Base-by-base conservation (phyloP, 2,888 invertebrate genomes). In the Callyntrura sp. region DNA sequence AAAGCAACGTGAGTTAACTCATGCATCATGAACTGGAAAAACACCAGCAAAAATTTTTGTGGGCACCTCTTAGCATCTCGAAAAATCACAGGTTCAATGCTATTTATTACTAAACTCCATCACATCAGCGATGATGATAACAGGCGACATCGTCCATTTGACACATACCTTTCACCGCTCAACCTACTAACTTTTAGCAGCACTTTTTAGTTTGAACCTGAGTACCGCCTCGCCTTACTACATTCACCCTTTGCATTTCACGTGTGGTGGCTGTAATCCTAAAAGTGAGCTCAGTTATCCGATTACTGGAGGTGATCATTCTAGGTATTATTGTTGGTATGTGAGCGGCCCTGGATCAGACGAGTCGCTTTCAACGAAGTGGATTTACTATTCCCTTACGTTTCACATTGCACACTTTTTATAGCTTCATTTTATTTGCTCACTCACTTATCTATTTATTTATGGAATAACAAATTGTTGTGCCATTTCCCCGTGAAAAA, bases 391-490 rank as follows among this genome's bases (percentile, higher is more conserved):
- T 68, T 68, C 68, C 35, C 35, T 6, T 4, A 35, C n/a, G 68
- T 35, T 68, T 20, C 25, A 14, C 68, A 68, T 35, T n/a, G 68
- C 68, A 14, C 35, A 68, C 25, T 25, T 68, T 68, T 68, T 68
- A 35, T 35, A 14, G 35, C 68, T 68, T 35, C 35, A 68, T 35
- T 68, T 68, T 68, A 68, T 68, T 68, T 68, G 68, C 68, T 68
- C n/a, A n/a, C 35, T 68, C 68, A 35, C 35, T 68, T 68, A 68
- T 68, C 68, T 68, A 14, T 68, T 28, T 68, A 68, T 68, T 35
- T 68, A 68, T 68, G 68, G 35, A 68, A 68, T 35, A 68, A 68
- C 68, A 68, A 68, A 68, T 68, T 35, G n/a, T n/a, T n/a, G 68
- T 28, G 68, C 68, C 68, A 28, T 35, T 68, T 68, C n/a, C n/a